Conservation (phyloP, 2,888 invertebrate species). For the Cantharis rustica region DNA sequence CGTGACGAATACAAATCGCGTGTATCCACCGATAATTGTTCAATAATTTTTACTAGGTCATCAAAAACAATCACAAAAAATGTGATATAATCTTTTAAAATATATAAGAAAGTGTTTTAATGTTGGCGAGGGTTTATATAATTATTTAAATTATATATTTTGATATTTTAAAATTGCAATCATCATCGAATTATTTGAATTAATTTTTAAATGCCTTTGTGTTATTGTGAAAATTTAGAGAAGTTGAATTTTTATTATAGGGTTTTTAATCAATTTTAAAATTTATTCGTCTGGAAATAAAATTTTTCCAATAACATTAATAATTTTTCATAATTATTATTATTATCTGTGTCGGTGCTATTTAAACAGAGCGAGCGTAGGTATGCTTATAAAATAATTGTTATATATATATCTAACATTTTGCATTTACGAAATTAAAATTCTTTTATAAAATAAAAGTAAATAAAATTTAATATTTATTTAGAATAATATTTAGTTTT, state of each 20-base stretch:
- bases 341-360: background rate
- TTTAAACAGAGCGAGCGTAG: background rate
- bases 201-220: conserved; percentile 43
- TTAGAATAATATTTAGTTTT: background rate
- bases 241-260: conserved; percentile 24
- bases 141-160: conserved; percentile 52
- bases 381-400: background rate
- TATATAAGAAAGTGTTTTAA: conserved; percentile 42
- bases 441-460: background rate
- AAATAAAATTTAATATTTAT: background rate
- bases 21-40: conserved; percentile 48
- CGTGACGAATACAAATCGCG: conserved; percentile 50
- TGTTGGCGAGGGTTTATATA: conserved; percentile 41
- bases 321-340: background rate
- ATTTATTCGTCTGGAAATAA: conserved; percentile 21
- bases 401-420: background rate
- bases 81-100: conserved; percentile 33
- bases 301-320: background rate
- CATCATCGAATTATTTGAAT: conserved; percentile 46
- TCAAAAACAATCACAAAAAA: conserved; percentile 45
- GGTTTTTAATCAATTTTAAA: conserved; percentile 19
- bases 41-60: conserved; percentile 52
- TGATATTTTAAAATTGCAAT: conserved; percentile 41
- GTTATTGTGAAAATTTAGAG: conserved; percentile 24
- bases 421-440: background rate